Evolutionary conservation across 2,888 invertebrate genomes (phyloP), one percentile per base, ranked within the genome.

Genomic region (Apamea epomidion): DNA sequence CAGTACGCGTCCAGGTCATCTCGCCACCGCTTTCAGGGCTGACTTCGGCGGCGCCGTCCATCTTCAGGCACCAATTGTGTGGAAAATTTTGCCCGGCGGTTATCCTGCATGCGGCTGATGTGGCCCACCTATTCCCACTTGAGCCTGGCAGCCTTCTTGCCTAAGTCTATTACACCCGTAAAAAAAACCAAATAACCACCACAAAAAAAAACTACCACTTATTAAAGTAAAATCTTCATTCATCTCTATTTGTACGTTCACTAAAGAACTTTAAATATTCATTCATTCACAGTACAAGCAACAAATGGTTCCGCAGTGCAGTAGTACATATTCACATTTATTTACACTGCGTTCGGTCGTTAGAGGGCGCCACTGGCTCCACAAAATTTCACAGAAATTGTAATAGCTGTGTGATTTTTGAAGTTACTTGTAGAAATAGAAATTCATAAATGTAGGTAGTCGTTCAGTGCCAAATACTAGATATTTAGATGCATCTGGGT

Each of bases 261-360:
- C 25, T 58, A 80, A 73, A 80, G 37, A 65, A 29, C 14, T 74
- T n/a, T 68, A 45, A 67, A 81, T 67, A 69, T 82, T 69, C 21
- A 72, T 71, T 79, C 32, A 25, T 65, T 71, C 18, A 45, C 29
- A 58, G 58, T n/a, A 45, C 1, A 72, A 29, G 29, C 60, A 67
- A 74, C 54, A 76, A 73, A 79, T 64, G 29, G 68, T 37, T 45
- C 78, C 67, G 72, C 86, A 81, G 37, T 86, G 85, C 85, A 87
- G 87, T 64, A 60, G 58, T 45, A 29, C 54, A 81, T 69, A 67
- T 72, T 76, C 69, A 51, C 45, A 65, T 75, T 67, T 70, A 70
- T 73, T 67, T 70, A 2, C 14, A n/a, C 54, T 60, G 32, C 45
- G 62, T 71, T 54, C 32, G 1, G 58, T 60, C 48, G 54, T 73